phyloP scores from a whole-genome alignment of 92 coral and sea anemone genomes.

The Anthopleura xanthogrammica region DNA sequence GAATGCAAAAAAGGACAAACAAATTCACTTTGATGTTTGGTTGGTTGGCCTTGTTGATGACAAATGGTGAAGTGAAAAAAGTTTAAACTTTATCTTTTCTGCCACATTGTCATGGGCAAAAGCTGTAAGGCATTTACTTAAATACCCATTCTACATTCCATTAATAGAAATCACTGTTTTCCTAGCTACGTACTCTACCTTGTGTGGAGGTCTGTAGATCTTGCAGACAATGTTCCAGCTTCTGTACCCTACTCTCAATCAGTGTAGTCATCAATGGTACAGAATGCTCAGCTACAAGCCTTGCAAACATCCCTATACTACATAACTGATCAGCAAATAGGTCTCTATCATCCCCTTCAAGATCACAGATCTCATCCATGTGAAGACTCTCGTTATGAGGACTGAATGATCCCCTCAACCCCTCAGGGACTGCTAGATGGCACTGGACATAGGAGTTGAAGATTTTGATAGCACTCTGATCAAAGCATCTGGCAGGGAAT shows the following conservation, averaged over 20 bases:
- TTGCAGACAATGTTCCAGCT: conserved; percentile 62
- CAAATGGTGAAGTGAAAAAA: too few relatives aligned
- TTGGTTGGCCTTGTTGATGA: too few relatives aligned
- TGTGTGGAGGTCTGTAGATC: conserved; percentile 45
- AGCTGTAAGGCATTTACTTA: too few relatives aligned
- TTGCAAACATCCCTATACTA: conserved; percentile 78
- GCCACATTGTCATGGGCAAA: too few relatives aligned
- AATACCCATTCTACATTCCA: too few relatives aligned
- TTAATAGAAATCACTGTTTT: too few relatives aligned
- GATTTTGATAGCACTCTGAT: conserved; percentile 71
- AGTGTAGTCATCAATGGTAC: conserved; percentile 66
- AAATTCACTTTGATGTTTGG: too few relatives aligned
- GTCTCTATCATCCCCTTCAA: conserved; percentile 88
- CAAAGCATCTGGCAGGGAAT: conserved; percentile 68
- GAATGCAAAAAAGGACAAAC: too few relatives aligned
- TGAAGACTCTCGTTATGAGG: conserved; percentile 48
- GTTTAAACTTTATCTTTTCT: too few relatives aligned
- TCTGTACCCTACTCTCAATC: conserved; percentile 63
- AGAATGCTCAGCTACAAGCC: conserved; percentile 70
- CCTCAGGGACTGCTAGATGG: conserved; percentile 84
- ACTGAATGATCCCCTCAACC: conserved; percentile 72
- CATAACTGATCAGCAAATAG: conserved; percentile 89
- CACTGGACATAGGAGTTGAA: conserved; percentile 82
- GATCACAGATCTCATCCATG: conserved; percentile 90
- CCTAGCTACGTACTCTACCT: conserved; percentile 50